Conservation (phyloP, 2,113 vertebrate genomes). For the Strigops habroptila region DNA sequence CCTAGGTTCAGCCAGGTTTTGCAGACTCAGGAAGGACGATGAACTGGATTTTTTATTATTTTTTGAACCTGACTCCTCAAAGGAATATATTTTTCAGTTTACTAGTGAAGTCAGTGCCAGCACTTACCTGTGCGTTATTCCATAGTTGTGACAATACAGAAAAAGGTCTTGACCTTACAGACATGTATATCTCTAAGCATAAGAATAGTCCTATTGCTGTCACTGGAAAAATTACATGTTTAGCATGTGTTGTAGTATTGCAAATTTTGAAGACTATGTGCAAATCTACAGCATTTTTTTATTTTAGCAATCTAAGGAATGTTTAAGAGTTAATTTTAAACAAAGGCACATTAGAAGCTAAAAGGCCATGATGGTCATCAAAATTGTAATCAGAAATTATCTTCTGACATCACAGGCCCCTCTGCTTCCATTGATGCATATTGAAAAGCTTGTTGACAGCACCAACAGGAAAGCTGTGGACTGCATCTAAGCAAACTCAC, state of each 20-base stretch:
- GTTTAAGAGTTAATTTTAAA: neutral
- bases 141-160: neutral
- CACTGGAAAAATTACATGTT: neutral
- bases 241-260: neutral
- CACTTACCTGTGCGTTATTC: neutral
- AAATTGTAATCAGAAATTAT: neutral
- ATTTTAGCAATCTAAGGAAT: neutral
- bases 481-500: fast-evolving
- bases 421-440: neutral
- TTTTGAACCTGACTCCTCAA: neutral
- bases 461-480: neutral
- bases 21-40: neutral
- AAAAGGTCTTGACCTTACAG: neutral
- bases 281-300: neutral
- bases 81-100: neutral
- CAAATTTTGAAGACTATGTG: neutral
- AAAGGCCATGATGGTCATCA: neutral
- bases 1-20: neutral
- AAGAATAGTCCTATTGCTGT: neutral
- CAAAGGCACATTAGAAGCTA: neutral
- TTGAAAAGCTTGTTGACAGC: neutral
- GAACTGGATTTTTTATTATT: neutral
- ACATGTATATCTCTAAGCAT: neutral
- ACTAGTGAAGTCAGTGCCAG: neutral
- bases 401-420: neutral